phyloP scores from a whole-genome alignment of 2,888 invertebrate genomes.

The Omphaloscelis lunosa region DNA sequence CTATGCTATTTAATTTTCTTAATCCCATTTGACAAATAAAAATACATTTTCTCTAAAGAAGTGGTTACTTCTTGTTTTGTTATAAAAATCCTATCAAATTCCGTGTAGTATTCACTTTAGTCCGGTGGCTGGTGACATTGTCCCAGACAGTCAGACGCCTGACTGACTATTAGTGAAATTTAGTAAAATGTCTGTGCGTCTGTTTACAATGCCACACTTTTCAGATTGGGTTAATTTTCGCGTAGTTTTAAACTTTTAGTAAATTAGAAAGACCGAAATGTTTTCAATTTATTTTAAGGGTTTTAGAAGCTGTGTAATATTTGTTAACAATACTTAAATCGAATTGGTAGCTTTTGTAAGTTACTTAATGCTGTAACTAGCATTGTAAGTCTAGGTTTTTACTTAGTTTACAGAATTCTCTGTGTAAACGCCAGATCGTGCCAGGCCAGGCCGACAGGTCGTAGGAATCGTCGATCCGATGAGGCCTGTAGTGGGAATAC shows the following conservation, averaged over 20 bases:
- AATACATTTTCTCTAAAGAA: not conserved
- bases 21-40: not conserved
- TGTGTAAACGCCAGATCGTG: too few relatives aligned
- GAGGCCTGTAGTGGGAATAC: too few relatives aligned
- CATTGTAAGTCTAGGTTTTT: not conserved
- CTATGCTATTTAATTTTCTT: not conserved
- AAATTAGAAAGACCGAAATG: not conserved
- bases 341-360: not conserved
- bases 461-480: too few relatives aligned
- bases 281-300: not conserved
- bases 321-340: not conserved
- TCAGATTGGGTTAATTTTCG: not conserved
- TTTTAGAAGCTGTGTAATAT: not conserved
- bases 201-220: slow-evolving; percentile 18
- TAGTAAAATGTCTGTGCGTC: slow-evolving; percentile 2
- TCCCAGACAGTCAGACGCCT: slow-evolving; percentile 54
- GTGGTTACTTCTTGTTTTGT: not conserved
- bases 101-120: not conserved
- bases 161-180: slow-evolving; percentile 18
- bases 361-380: not conserved
- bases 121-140: slow-evolving; percentile 2
- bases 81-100: slow-evolving; percentile 23
- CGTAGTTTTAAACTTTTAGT: slow-evolving; percentile 2
- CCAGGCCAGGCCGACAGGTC: too few relatives aligned
- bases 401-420: not conserved